Base-by-base conservation (phyloP, 1,140 invertebrate genomes). In the Drosophila ambigua region DNA sequence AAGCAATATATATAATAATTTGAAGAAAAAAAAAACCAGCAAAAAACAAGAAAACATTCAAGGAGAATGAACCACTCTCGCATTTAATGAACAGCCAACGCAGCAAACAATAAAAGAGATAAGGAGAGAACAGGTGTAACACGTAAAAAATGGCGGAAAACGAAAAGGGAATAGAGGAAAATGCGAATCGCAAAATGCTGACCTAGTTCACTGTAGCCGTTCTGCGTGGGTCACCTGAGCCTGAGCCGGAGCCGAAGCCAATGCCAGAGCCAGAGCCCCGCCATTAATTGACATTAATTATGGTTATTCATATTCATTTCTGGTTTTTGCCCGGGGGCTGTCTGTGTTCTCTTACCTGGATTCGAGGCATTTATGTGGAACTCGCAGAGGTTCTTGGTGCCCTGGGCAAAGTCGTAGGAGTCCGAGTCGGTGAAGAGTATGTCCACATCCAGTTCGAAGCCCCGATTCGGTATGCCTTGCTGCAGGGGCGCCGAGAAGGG, bases 401-500 rank as follows among this genome's bases (percentile, higher is more conserved):
- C 93, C 57, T 94, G 92, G 0, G 94, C 94, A 72, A 95, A 96
- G 77, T 96, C 95, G 15, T 95, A 92, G 0, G 95, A 95, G 77
- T 97, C 96, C 0, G 96, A 97, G 83, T 97, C 96, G 1, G 96
- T 95, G 79, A 97, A 97, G 7, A 97, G 94, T n/a, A 98, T 96
- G 73, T 97, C 96, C 7, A 97, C 95, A 79, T 97, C 96, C 6
- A 98, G 93, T 79, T 98, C 96, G 67, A 97, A 95, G 50, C 95
- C 95, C 0, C 95, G 92, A 44, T 97, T 92, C 0, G 95, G 94
- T 1, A 95, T 95, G 0, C 93, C 93, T 13, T 93, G 92, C 50
- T 95, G 94, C 15, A 96, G 92, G 1, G 96, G 95, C 51, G 96
- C 95, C 48, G 95, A 95, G 83, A 95, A 95, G 0, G 94, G 94